Percentiles rank a stretch among this genome's conserved stretches.
Conservation (phyloP, 2,113 vertebrate genomes). For the Montifringilla adamsi region DNA sequence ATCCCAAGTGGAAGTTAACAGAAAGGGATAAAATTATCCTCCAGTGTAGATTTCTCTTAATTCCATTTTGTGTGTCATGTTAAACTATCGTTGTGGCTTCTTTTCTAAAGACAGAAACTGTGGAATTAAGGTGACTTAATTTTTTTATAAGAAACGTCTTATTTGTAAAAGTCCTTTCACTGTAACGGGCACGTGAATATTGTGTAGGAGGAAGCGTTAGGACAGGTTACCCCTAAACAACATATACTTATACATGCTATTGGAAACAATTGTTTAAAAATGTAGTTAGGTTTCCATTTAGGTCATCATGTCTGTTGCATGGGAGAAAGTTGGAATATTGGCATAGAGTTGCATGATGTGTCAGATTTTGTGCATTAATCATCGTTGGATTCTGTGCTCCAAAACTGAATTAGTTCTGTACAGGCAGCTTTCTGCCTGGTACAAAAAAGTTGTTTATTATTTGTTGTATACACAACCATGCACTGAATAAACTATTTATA, state of each 20-base stretch:
- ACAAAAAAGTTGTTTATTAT: constrained; percentile 95
- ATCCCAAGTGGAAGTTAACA: constrained; percentile 67
- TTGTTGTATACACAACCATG: constrained; percentile 98
- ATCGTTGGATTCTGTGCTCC: constrained; percentile 92
- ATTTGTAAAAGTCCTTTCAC: constrained; percentile 88
- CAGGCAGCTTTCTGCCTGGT: constrained; percentile 81
- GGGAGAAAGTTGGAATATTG: constrained; percentile 92
- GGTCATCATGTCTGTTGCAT: constrained; percentile 96
- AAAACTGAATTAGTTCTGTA: constrained; percentile 82
- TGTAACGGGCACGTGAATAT: constrained; percentile 88
- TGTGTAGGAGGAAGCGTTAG: constrained; percentile 85
- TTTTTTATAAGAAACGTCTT: constrained; percentile 90
- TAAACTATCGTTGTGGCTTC: constrained; percentile 88
- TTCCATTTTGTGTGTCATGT: constrained; percentile 87
- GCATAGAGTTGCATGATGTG: constrained; percentile 97
- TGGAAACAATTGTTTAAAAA: constrained; percentile 80
- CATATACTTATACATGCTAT: constrained; percentile 86
- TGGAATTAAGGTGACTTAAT: constrained; percentile 93
- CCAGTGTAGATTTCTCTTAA: constrained; percentile 77
- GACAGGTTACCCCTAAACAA: constrained; percentile 84
- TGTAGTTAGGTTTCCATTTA: constrained; percentile 85
- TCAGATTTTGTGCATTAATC: constrained; percentile 95
- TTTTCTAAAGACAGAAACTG: constrained; percentile 92
- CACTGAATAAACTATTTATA: constrained; percentile 98
- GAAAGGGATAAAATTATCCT: constrained; percentile 64